Base-by-base conservation (phyloP, 2,113 vertebrate genomes). In the Antigone vipio region DNA sequence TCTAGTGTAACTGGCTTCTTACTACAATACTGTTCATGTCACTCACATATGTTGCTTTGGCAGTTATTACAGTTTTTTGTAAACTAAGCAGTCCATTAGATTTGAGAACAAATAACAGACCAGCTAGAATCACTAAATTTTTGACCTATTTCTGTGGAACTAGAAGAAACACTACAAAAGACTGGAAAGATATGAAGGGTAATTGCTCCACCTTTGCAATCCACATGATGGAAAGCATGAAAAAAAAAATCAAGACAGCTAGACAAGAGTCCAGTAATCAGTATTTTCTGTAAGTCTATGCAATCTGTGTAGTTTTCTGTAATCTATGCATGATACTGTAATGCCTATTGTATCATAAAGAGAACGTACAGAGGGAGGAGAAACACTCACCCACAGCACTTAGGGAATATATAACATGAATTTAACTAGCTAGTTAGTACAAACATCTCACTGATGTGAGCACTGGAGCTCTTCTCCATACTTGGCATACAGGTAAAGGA, bases 21-120 rank as follows among this genome's bases (percentile, higher is more conserved):
- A 63, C 85, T 93, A 86, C 95, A 96, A 95, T 92, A 89, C 90
- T 74, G 90, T 91, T 95, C 80, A 64, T 87, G 93, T 95, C 95
- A 95, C 89, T 89, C 80, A 32, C 93, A 95, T 89, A 95, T 89
- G 93, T 60, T 94, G 80, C 89, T 72, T 75, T 95, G 89, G 87
- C 96, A 94, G 47, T 45, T 81, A 68, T 52, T 75, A 23, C 40
- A 53, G 53, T 5, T 66, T 84, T 88, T 20, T 44, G n/a, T 78
- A 89, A 92, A 49, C 35, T 66, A 87, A 83, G 63, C 29, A 6
- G 29, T 15, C 58, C 6, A 0, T 52, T 34, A 15, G 5, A 60
- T 29, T 60, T 38, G 50, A 86, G 86, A 91, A 86, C 26, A 94
- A 97, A 82, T 84, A 77, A 63, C n/a, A 88, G 71, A 79, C 6